These are phyloP conservation scores for Dinothrombium tinctorium DNA, from an alignment of 1,140 invertebrate species.

Conservation along the genomic window DNA sequence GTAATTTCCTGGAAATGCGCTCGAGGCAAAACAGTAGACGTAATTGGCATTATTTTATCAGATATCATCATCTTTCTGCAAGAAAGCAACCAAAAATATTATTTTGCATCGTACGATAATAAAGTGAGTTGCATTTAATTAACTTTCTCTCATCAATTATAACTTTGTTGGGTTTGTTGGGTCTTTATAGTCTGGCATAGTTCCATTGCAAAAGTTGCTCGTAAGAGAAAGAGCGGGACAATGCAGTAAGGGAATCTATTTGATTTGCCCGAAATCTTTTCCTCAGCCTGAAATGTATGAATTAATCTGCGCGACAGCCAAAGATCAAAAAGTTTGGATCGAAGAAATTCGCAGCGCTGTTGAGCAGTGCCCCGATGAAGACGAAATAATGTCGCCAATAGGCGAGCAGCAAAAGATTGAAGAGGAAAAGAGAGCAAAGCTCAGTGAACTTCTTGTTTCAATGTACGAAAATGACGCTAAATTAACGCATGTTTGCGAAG, in stretches of 20 bases:
- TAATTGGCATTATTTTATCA: conserved; percentile 9
- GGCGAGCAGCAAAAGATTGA: conserved; percentile 19
- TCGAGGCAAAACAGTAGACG: conserved; percentile 20
- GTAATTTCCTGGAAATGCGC: conserved; percentile 22
- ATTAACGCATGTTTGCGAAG: conserved; percentile 55
- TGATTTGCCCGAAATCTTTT: conserved; percentile 49
- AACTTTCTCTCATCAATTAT: neutral
- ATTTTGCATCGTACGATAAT: conserved; percentile 26
- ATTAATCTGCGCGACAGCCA: conserved; percentile 59
- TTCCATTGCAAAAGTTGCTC: conserved; percentile 64
- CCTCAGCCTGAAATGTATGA: conserved; percentile 85
- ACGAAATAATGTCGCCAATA: conserved; percentile 13
- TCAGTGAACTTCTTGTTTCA: conserved; percentile 24
- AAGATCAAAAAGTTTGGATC: conserved; percentile 63
- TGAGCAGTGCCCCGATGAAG: conserved; percentile 25
- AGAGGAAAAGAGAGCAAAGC: conserved; percentile 32
- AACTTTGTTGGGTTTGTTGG: too few relatives aligned
- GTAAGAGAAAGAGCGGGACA: conserved; percentile 76
- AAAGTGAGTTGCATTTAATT: conserved; percentile 20
- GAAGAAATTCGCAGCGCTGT: conserved; percentile 41
- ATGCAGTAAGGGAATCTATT: conserved; percentile 60
- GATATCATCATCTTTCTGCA: conserved; percentile 43
- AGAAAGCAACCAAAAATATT: conserved; percentile 49
- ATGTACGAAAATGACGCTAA: conserved; percentile 62
- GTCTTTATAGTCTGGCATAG: conserved; percentile 51